Evolutionary conservation across 2,888 invertebrate genomes (phyloP).

Genomic region (Smittia aterrima): DNA sequence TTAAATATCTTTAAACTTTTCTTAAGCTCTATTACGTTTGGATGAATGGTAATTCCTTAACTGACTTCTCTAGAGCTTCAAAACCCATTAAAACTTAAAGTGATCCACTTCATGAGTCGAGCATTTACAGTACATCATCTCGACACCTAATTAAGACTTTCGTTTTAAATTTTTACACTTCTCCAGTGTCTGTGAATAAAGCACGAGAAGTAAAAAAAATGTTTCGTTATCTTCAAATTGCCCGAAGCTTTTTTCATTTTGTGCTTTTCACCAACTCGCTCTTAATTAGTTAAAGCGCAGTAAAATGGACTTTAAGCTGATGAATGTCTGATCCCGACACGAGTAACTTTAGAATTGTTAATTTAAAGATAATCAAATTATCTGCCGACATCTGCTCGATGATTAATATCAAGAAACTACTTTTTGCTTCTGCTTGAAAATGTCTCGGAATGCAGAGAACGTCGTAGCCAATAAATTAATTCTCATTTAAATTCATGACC

Average conservation of each 20-base stretch:
- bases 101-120: neutral
- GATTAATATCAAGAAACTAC: neutral
- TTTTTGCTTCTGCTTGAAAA: no score
- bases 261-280: neutral
- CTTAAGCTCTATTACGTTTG: no score
- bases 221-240: constrained; percentile 22
- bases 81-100: no score
- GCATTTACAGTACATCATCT: neutral
- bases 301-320: constrained; percentile 8
- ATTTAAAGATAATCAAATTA: constrained; percentile 1
- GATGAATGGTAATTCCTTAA: no score
- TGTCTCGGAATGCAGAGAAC: neutral
- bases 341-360: neutral
- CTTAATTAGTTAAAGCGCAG: constrained; percentile 3
- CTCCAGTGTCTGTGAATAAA: neutral
- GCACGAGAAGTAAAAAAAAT: constrained; percentile 9
- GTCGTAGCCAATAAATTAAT: constrained; percentile 20
- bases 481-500: constrained; percentile 33
- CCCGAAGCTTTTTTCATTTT: neutral
- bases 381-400: neutral
- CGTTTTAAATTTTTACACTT: constrained; percentile 8
- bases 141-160: constrained; percentile 26
- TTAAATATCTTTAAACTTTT: no score
- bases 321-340: neutral
- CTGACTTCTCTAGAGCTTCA: no score